Evolutionary conservation across 2,888 invertebrate species (phyloP), one percentile per base, ranked within the genome.

Genomic region (Sinotaia quadrata): DNA sequence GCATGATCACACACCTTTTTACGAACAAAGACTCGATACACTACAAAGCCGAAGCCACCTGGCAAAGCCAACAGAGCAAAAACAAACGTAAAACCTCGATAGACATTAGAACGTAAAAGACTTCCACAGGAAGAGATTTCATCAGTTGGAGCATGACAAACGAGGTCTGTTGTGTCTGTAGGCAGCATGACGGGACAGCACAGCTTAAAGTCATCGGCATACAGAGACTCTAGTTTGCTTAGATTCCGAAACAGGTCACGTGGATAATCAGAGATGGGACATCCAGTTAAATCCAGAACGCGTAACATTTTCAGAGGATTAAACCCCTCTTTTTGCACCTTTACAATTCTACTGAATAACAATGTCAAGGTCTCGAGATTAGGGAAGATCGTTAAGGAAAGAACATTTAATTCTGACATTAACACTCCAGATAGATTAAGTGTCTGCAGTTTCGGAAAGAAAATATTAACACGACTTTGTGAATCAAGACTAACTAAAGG

Each of bases 21-120:
- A 67, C 83, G 37, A 2, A 44, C 18, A 44, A 65, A 54, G n/a
- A 68, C 24, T 18, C 67, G 49, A 36, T 68, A 54, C 33, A 65
- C 36, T 21, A 63, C 54, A 3, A 47, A 59, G 2, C 60, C 49
- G n/a, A 54, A 24, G 66, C 68, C 68, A 5, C 68, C 71, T 3
- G 47, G 33, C 27, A 71, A 24, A 29, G 68, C 60, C n/a, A 66
- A 18, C 1, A 68, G n/a, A 5, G 68, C 68, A 27, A 65, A 54
- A 21, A 61, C 21, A 37, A 44, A 59, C n/a, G 59, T 41, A 4
- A 60, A 29, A 4, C 52, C 60, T 2, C 68, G 52, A 8, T 68
- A 29, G 3, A 68, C 18, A 7, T 44, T 2, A 1, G 71, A 56
- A 5, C 63, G 47, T 21, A 71, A 54, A 24, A 68, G 51, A 31